Evolutionary conservation across 2,888 invertebrate genomes (phyloP), one percentile per base, ranked within the genome.

Genomic region (Aleiodes alternator): DNA sequence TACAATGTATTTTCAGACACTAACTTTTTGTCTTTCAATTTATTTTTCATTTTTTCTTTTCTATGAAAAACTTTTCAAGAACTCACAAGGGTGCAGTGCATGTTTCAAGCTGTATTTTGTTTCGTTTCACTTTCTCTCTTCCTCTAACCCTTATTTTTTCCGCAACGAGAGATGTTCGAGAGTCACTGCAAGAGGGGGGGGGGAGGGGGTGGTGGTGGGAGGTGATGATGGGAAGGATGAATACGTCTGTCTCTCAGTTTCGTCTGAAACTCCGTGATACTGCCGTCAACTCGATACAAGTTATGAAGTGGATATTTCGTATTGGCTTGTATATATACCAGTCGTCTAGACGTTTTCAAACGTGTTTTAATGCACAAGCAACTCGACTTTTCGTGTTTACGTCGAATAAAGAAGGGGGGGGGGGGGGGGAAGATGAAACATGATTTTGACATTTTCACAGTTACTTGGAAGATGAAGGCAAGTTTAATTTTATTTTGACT

Each of bases 251-350:
- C 69, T 69, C 73, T 57, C 56, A 12, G 34, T 64, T 34, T 55
- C 16, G 55, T 56, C 48, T 56, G 64, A 43, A 48, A 61, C 57
- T 51, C 34, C 59, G 34, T 59, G 61, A 56, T 57, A 74, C 74
- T 73, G 34, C 57, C 72, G 71, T 64, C 75, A 74, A 72, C 80
- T 80, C 73, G 77, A 78, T 80, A 80, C 78, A 80, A 80, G 80
- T 80, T 80, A 80, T 80, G 79, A 79, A 80, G 80, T 79, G 75
- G 74, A 72, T 75, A 74, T 68, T 75, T 76, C 79, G 78, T 79
- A 80, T 80, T 78, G 79, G 77, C n/a, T 77, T 79, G 77, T 73
- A 77, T 73, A 23, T 23, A 71, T 43, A 43, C 43, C 69, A 72
- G 78, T 61, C 77, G 79, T 80, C 80, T 79, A 80, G 80, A 80